Base-by-base conservation (phyloP, 1,140 invertebrate species). In the Pomacea maculata region DNA sequence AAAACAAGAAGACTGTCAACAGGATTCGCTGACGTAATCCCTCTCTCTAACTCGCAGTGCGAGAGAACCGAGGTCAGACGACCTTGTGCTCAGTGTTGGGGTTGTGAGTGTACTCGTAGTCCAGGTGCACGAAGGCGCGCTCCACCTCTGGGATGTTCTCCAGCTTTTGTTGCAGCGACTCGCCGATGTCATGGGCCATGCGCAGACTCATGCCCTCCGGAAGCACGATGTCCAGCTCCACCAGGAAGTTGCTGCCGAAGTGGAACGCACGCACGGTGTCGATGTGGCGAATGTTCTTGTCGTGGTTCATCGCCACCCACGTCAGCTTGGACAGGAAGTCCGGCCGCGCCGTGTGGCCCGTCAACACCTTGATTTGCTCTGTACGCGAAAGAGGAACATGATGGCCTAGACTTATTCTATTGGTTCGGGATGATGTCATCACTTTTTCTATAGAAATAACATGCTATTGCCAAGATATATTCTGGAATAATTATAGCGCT, bases 201-300 rank as follows among this genome's bases (percentile, higher is more conserved):
- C 88, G 88, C 65, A 93, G 75, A 10, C 83, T 83, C 91, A 93
- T 92, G 25, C 90, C 84, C 78, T 91, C 89, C 1, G 89, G 88
- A 9, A 92, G 84, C 11, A 92, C 90, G 75, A 92, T 91, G 82
- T 92, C 90, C 9, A 92, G 89, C 80, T 92, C 90, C 25, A 91
- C 90, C 12, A 92, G 84, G 77, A 91, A 92, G 76, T 92, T 90
- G 52, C 83, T 88, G 14, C 92, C 92, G 82, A 93, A 93, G 84
- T 93, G 92, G 81, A 93, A 93, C 11, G 92, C 92, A 54, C 92
- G 85, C 21, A 93, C 90, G 2, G 92, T 93, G 86, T 93, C 92
- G 52, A 93, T 90, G 70, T 85, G 85, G 34, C 86, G 80, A n/a
- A 92, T 88, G 25, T 87, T 81, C 14, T 80, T 72, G 78, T 90